Evolutionary conservation across 2,113 vertebrate genomes (phyloP).

Genomic region (Hepsetus odoe): DNA sequence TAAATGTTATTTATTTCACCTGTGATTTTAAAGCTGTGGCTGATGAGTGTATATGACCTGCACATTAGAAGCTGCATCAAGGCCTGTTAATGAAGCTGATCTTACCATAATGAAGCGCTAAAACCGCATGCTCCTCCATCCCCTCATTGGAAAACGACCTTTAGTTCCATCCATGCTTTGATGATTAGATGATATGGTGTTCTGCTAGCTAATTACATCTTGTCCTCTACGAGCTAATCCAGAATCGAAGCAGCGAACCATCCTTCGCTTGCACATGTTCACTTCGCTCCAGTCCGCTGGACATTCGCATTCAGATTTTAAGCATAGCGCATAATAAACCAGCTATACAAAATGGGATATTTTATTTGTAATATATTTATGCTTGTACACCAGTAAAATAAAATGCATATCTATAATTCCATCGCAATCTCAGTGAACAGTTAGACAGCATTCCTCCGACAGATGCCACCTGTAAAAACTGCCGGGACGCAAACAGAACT

Average conservation of each 20-base stretch:
- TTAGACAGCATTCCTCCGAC: slow-evolving; percentile 84
- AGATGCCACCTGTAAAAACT: slow-evolving; percentile 84
- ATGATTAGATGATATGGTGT: neutral
- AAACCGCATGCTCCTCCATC: neutral
- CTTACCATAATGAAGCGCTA: slow-evolving; percentile 4
- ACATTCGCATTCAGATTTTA: neutral
- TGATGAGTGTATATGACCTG: neutral
- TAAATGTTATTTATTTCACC: neutral
- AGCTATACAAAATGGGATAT: slow-evolving; percentile 78
- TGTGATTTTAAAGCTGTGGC: neutral
- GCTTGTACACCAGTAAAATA: slow-evolving; percentile 99
- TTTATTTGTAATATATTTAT: slow-evolving; percentile 91
- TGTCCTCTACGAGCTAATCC: neutral
- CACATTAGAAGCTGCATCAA: slow-evolving; percentile 21
- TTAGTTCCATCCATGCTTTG: neutral
- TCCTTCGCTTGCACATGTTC: neutral
- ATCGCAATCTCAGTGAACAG: slow-evolving; percentile 83
- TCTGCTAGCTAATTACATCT: neutral
- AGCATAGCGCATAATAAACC: slow-evolving; percentile 17
- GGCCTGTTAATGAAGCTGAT: slow-evolving; percentile 13
- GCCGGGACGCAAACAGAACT: slow-evolving; percentile 79
- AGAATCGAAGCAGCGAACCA: neutral
- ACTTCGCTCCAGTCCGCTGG: neutral
- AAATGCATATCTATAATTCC: slow-evolving; percentile 96
- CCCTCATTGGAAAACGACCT: slow-evolving; percentile 5